Conservation (phyloP, 2,797 vertebrate species). For the Muraenolepis orangiensis region DNA sequence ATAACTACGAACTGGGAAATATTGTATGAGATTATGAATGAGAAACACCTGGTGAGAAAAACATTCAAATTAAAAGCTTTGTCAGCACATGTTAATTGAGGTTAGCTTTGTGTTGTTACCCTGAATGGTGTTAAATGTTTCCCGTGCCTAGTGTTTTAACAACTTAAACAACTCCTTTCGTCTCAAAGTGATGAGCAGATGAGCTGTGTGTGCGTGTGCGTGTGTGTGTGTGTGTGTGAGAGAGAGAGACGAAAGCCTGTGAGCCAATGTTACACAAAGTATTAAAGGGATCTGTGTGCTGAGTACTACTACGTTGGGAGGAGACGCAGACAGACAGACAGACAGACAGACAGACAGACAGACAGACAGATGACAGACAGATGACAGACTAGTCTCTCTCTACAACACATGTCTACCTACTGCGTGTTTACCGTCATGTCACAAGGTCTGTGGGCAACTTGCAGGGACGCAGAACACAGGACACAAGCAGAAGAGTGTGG, state of each 20-base stretch:
- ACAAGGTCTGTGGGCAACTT: constrained; percentile 48
- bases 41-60: neutral
- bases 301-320: constrained; percentile 53
- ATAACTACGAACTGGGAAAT: neutral
- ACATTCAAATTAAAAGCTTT: neutral
- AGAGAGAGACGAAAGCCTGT: constrained; percentile 9
- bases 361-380: constrained; percentile 21
- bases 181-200: neutral
- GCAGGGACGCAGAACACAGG: constrained; percentile 34
- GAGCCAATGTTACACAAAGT: constrained; percentile 22
- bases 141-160: neutral
- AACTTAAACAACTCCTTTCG: constrained; percentile 12
- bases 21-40: neutral
- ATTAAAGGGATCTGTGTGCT: constrained; percentile 40
- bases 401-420: constrained; percentile 32
- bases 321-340: constrained; percentile 23
- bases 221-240: too few species aligned
- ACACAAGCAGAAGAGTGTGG: constrained; percentile 6
- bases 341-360: constrained; percentile 4
- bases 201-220: constrained; percentile 28
- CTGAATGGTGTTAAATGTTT: constrained; percentile 21
- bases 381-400: constrained; percentile 22
- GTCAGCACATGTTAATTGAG: neutral
- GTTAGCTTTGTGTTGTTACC: neutral
- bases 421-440: constrained; percentile 66